Evolutionary conservation across 2,113 vertebrate genomes (phyloP).

Genomic region (Agelaius tricolor): DNA sequence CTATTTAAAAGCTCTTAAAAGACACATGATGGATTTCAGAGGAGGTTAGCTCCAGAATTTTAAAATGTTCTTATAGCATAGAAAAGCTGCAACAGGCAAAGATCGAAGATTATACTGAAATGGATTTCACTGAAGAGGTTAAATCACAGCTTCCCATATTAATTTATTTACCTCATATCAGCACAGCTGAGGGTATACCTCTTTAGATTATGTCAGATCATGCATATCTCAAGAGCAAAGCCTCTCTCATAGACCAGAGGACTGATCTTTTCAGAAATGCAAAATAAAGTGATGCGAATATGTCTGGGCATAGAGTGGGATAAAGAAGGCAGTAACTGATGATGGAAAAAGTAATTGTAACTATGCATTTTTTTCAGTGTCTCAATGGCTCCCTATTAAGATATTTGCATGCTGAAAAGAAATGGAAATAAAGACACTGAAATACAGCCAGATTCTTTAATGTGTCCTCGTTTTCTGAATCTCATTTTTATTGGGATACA

Average conservation of each 20-base stretch:
- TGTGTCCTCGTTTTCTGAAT: not conserved
- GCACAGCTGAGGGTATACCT: not conserved
- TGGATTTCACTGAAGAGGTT: not conserved
- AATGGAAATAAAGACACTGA: not conserved
- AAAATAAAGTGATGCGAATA: not conserved
- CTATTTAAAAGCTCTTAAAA: not conserved
- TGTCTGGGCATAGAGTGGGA: not conserved
- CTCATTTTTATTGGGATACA: not conserved
- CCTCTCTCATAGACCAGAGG: not conserved
- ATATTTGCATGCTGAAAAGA: not conserved
- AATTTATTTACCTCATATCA: conserved; percentile 24
- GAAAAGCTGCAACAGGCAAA: not conserved
- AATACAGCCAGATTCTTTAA: not conserved
- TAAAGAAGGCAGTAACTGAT: not conserved
- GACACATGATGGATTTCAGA: not conserved
- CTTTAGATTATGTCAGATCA: not conserved
- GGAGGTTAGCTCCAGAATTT: not conserved
- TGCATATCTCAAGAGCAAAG: not conserved
- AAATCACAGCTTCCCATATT: not conserved
- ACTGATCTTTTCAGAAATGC: not conserved
- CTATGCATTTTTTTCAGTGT: not conserved
- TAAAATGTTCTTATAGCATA: not conserved
- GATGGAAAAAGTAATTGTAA: not conserved
- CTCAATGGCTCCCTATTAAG: not conserved
- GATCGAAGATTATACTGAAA: not conserved